Conservation (phyloP, 2,113 vertebrate genomes). For the Pterocles orientalis region DNA sequence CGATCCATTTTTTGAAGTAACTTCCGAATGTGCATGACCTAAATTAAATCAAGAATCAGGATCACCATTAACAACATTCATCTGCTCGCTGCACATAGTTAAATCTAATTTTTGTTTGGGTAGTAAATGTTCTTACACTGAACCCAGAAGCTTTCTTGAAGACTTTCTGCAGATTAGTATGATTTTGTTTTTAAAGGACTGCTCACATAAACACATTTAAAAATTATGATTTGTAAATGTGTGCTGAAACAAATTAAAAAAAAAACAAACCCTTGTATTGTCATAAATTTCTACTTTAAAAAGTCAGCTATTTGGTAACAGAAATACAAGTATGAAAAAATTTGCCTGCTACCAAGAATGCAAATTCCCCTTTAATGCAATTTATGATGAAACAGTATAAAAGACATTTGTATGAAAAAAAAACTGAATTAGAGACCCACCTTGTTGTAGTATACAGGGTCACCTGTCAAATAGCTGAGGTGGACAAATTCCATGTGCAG, state of each 20-base stretch:
- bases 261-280: neutral
- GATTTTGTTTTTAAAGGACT: neutral
- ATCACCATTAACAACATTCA: neutral
- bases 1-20: constrained; percentile 98
- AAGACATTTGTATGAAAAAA: neutral
- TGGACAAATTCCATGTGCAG: constrained; percentile 99
- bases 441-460: constrained; percentile 94
- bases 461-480: constrained; percentile 95
- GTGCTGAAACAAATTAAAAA: neutral
- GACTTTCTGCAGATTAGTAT: neutral
- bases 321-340: neutral
- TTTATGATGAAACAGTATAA: neutral
- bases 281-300: neutral
- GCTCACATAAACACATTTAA: neutral
- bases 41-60: constrained; percentile 60
- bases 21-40: constrained; percentile 99
- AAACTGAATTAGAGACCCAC: constrained; percentile 68
- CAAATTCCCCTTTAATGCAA: neutral
- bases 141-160: neutral
- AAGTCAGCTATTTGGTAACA: neutral
- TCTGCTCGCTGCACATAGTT: neutral
- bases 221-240: neutral
- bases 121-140: neutral
- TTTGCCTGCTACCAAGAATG: neutral
- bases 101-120: neutral